Conservation (phyloP, 2,888 invertebrate species). For the Zelleria hepariella region DNA sequence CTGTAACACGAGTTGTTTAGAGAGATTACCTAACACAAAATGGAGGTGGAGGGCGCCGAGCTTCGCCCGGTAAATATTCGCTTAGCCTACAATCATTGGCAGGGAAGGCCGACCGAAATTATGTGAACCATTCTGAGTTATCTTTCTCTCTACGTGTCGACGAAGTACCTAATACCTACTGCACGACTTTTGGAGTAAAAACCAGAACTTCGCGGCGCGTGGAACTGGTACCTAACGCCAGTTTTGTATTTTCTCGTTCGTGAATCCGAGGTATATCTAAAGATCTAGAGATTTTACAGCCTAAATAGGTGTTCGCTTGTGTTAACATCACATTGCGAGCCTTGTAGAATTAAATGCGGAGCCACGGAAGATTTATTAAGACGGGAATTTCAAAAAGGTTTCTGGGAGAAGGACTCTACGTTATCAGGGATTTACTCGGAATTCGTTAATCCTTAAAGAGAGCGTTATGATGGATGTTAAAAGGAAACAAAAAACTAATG, state of each 20-base stretch:
- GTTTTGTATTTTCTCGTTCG: too few species aligned
- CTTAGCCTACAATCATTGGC: slow-evolving; percentile 3
- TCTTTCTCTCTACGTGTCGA: background rate
- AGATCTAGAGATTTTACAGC: background rate
- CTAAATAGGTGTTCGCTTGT: too few species aligned
- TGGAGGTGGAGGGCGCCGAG: background rate
- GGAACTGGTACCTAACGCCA: too few species aligned
- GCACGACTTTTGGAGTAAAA: too few species aligned
- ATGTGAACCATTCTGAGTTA: background rate
- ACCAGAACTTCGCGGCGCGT: too few species aligned
- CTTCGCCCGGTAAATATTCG: slow-evolving; percentile 5
- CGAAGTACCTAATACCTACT: too few species aligned
- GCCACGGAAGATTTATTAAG: background rate
- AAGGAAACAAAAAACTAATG: background rate
- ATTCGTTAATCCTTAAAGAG: background rate
- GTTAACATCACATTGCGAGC: too few species aligned
- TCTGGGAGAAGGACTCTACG: background rate
- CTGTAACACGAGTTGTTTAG: slow-evolving; percentile 5
- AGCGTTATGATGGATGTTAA: background rate
- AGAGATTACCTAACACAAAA: slow-evolving; percentile 12
- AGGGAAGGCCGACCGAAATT: slow-evolving; percentile 1
- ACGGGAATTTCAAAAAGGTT: background rate
- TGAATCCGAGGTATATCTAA: too few species aligned
- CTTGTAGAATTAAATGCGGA: too few species aligned
- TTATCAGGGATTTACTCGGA: background rate